phyloP scores from a whole-genome alignment of 2,888 invertebrate genomes.

The Eristalis tenax region DNA sequence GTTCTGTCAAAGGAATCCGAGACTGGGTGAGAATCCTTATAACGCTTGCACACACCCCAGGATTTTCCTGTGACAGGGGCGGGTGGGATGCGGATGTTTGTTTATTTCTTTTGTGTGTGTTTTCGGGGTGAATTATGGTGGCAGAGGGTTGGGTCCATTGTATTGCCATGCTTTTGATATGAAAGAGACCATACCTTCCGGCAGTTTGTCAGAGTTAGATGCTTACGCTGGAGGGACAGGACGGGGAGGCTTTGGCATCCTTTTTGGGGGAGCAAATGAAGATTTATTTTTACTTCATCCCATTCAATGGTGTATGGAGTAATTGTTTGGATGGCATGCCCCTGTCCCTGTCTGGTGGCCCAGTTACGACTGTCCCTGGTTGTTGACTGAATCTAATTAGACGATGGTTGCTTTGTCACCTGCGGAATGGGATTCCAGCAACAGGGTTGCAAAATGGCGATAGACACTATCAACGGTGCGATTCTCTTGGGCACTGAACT shows the following conservation, averaged over 20 bases:
- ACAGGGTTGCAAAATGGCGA: neutral
- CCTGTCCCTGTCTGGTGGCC: neutral
- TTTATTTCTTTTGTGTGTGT: slow-evolving; percentile 1
- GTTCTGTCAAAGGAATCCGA: slow-evolving; percentile 42
- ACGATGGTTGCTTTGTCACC: neutral
- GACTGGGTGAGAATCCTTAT: neutral
- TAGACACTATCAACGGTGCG: neutral
- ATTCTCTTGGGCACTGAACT: neutral
- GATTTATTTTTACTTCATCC: neutral
- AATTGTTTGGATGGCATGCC: neutral
- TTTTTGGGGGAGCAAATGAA: neutral
- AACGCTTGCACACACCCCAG: neutral
- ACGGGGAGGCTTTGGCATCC: neutral
- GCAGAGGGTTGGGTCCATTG: neutral
- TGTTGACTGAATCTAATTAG: neutral
- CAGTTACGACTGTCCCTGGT: neutral
- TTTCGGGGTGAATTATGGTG: slow-evolving; percentile 22
- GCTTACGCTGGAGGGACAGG: neutral
- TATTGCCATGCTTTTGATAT: slow-evolving; percentile 22
- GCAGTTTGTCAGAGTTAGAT: slow-evolving; percentile 44
- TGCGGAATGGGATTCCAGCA: neutral
- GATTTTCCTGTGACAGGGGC: neutral
- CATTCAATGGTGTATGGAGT: neutral
- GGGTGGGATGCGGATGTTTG: neutral
- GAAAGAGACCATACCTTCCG: slow-evolving; percentile 35